These are phyloP conservation scores for Dendrolimus kikuchii DNA, from an alignment of 1,140 invertebrate species.

Conservation along the genomic window DNA sequence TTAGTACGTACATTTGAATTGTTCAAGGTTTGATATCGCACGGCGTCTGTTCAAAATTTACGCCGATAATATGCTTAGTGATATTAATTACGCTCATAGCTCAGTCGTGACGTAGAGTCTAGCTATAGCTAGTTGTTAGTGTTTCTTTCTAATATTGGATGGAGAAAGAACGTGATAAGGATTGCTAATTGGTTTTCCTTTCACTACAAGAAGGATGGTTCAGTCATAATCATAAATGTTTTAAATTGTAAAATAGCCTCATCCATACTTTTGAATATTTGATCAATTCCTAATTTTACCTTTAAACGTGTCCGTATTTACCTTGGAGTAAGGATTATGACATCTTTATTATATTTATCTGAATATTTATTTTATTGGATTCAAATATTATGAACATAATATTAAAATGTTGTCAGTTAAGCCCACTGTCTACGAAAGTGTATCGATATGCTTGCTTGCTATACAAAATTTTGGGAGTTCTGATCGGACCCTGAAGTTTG, in stretches of 20 bases:
- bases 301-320: background rate
- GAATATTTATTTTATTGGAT: too few species aligned
- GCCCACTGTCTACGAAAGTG: too few species aligned
- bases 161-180: conserved; percentile 28
- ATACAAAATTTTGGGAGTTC: too few species aligned
- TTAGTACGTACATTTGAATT: conserved; percentile 42
- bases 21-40: conserved; percentile 32
- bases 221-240: background rate
- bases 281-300: conserved; percentile 1
- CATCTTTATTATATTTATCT: too few species aligned
- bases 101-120: conserved; percentile 59
- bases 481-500: too few species aligned
- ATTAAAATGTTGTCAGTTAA: too few species aligned
- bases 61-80: conserved; percentile 61
- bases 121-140: conserved; percentile 61
- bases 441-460: too few species aligned
- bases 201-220: background rate
- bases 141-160: conserved; percentile 38
- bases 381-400: too few species aligned
- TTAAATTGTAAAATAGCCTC: conserved; percentile 6
- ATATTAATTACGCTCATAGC: conserved; percentile 64
- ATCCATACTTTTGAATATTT: too few species aligned
- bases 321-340: too few species aligned
- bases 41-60: conserved; percentile 34
- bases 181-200: conserved; percentile 4